Evolutionary conservation across 2,888 invertebrate genomes (phyloP).

Genomic region (Cephalotes varians): DNA sequence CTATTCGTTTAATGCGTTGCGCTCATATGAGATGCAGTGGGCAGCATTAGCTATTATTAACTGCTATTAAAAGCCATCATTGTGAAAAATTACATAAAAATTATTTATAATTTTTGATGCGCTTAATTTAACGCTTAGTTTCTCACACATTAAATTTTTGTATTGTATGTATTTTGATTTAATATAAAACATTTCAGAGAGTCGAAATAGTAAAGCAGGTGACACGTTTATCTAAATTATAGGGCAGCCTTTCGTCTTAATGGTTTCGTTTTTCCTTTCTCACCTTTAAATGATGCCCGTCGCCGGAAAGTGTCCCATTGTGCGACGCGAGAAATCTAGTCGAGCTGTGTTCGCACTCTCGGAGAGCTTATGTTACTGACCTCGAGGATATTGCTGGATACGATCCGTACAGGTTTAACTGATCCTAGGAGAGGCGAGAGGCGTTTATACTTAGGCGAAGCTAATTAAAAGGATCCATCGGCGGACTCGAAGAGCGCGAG

Average conservation of each 20-base stretch:
- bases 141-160: not conserved
- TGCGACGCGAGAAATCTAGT: slow-evolving; percentile 59
- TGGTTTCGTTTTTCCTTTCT: slow-evolving; percentile 26
- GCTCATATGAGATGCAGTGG: not conserved
- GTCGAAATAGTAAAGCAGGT: not conserved
- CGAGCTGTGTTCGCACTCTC: slow-evolving; percentile 57
- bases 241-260: slow-evolving; percentile 19
- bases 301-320: slow-evolving; percentile 13
- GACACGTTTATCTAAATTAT: slow-evolving; percentile 35
- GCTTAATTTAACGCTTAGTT: not conserved
- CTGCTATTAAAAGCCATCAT: not conserved
- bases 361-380: slow-evolving; percentile 48
- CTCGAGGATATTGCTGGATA: slow-evolving; percentile 60
- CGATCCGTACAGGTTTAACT: slow-evolving; percentile 60
- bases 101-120: slow-evolving; percentile 5
- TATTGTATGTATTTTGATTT: not conserved
- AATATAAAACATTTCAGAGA: not conserved
- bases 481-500: slow-evolving; percentile 65
- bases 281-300: slow-evolving; percentile 16
- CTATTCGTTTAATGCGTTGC: not conserved
- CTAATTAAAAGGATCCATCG: slow-evolving; percentile 84
- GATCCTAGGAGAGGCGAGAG: slow-evolving; percentile 46
- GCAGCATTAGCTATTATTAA: not conserved
- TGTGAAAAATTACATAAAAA: not conserved
- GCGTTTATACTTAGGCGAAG: slow-evolving; percentile 76